These are phyloP conservation scores for Muschampia plurimacula DNA, from an alignment of 2,888 invertebrate species.

Conservation along the genomic window DNA sequence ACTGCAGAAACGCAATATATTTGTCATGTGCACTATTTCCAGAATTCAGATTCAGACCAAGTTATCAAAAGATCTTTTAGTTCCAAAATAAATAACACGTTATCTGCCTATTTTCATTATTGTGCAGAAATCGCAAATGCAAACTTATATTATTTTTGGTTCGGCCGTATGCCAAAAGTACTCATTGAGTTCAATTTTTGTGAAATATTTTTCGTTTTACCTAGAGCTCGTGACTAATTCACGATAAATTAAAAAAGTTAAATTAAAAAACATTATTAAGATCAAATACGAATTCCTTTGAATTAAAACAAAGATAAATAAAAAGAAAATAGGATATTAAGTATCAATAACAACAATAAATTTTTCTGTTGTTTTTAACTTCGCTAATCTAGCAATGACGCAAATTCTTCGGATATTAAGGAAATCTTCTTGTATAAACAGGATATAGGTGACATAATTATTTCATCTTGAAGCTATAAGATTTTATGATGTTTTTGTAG, in stretches of 20 bases:
- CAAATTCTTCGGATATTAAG: background rate
- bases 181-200: slow-evolving; percentile 7
- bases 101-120: background rate
- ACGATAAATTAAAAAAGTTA: background rate
- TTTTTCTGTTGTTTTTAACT: background rate
- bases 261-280: background rate
- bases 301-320: too few relatives aligned
- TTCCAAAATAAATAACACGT: slow-evolving; percentile 20
- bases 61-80: background rate
- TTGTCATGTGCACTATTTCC: background rate
- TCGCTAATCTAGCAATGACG: slow-evolving; percentile 8
- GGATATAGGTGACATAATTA: background rate
- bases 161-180: slow-evolving; percentile 41
- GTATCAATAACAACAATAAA: too few relatives aligned
- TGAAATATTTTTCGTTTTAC: background rate
- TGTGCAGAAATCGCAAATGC: slow-evolving; percentile 28
- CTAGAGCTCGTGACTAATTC: background rate
- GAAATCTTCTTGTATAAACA: slow-evolving; percentile 4
- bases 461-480: slow-evolving; percentile 1
- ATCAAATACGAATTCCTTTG: too few relatives aligned
- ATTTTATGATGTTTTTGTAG: background rate
- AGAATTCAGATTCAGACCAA: background rate
- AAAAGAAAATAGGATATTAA: too few relatives aligned
- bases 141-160: slow-evolving; percentile 35
- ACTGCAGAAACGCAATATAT: background rate